Evolutionary conservation across 2,113 vertebrate genomes (phyloP), one percentile per base, ranked within the genome.

Genomic region (Paralichthys olivaceus): DNA sequence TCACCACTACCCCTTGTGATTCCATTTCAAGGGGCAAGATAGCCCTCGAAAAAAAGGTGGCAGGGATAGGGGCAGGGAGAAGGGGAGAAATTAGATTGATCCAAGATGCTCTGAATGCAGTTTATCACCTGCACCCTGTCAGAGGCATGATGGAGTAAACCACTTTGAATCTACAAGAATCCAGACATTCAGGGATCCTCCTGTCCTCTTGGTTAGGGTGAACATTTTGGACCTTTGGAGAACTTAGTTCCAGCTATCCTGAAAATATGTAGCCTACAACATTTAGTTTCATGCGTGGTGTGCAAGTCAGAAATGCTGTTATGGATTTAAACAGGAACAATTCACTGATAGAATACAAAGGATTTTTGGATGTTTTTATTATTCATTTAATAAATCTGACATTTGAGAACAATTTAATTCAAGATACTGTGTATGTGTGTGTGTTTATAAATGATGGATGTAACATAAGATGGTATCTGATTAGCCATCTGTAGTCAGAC

Each of bases 401-500:
- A 40, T 19, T 32, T 43, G 7, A 14, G 14, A 54, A 53, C 32
- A 9, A 8, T 45, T 34, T 1, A 2, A 34, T 34, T 8, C 0
- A 34, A 34, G 7, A 34, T 8, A 34, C 32, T 34, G 32, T 34
- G 32, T 9, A 8, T 34, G 32, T 34, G 32, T 34, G 8, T 34
- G 32, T 34, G 32, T 32, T 1, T 32, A 7, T 32, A n/a, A n/a
- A n/a, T 58, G 45, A 61, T 22, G 23, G 13, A 61, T 58, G 25
- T 11, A 47, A n/a, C 8, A 67, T 57, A 62, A 57, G 28, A 76
- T 66, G 15, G 22, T 37, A 40, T 53, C 13, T 54, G 70, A 62
- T 67, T 26, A 28, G 53, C 68, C 56, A 13, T 58, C 29, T 37
- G n/a, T 53, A 25, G 37, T 45, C 29, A 28, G 25, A 43, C 22